Percentiles rank a stretch among this genome's conserved stretches.
Evolutionary conservation across 64 coral and sea anemone species (phyloP).

Genomic region (Pocillopora verrucosa): DNA sequence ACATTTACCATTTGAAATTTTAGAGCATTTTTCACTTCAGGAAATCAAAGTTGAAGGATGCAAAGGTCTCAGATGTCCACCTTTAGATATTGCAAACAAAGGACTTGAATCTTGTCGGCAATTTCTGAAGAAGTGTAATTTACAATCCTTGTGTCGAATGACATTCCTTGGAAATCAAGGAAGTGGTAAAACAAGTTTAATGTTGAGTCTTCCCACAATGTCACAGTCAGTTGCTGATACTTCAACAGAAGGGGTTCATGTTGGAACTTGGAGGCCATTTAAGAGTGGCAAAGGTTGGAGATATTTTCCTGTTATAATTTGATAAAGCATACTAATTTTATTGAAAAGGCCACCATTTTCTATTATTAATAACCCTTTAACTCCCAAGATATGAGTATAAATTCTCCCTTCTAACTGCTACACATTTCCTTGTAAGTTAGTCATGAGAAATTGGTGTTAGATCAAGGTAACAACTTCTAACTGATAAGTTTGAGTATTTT

Average conservation of each 20-base stretch:
- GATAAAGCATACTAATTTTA: too few species aligned
- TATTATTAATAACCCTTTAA: too few species aligned
- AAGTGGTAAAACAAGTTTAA: slow-evolving; percentile 89
- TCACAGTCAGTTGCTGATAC: slow-evolving; percentile 66
- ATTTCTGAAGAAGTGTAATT: slow-evolving; percentile 69
- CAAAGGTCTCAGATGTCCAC: slow-evolving; percentile 64
- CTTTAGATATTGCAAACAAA: slow-evolving; percentile 47
- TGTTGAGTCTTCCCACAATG: slow-evolving; percentile 64
- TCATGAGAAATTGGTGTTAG: too few species aligned
- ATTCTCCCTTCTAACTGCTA: too few species aligned
- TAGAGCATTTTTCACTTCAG: slow-evolving; percentile 48
- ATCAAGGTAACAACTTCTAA: too few species aligned
- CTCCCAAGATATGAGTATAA: too few species aligned
- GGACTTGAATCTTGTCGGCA: slow-evolving; percentile 48
- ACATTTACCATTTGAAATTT: slow-evolving; percentile 68
- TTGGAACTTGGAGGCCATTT: slow-evolving; percentile 79
- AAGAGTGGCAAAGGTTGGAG: slow-evolving; percentile 46
- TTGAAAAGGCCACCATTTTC: too few species aligned
- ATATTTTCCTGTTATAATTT: background rate
- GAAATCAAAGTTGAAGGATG: slow-evolving; percentile 69
- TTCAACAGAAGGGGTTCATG: slow-evolving; percentile 81
- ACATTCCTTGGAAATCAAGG: slow-evolving; percentile 82
- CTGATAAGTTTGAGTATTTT: too few species aligned
- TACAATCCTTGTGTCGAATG: slow-evolving; percentile 64
- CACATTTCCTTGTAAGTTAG: too few species aligned